Evolutionary conservation across 2,888 invertebrate species (phyloP).

Genomic region (Sycophila texana): DNA sequence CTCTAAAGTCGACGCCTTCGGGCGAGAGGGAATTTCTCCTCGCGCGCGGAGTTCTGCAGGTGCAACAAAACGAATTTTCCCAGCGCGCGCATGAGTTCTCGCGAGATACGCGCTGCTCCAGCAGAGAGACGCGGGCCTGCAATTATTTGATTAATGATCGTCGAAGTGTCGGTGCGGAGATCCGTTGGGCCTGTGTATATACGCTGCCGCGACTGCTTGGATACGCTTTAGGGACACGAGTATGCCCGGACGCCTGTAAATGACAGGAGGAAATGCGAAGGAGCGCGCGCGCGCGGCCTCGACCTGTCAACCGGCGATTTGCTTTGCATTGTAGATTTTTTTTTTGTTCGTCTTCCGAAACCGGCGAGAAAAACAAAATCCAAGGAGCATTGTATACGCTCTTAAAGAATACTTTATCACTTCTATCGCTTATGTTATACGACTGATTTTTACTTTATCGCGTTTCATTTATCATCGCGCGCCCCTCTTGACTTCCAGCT

Average conservation of each 20-base stretch:
- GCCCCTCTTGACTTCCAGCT: too few relatives aligned
- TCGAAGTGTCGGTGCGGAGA: background rate
- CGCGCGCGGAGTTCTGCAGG: background rate
- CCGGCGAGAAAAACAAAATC: too few relatives aligned
- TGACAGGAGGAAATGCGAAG: conserved; percentile 35
- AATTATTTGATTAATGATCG: conserved; percentile 40
- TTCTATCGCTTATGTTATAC: too few relatives aligned
- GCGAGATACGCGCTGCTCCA: background rate
- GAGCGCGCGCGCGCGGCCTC: background rate
- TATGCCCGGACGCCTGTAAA: conserved; percentile 12
- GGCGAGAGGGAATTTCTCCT: background rate
- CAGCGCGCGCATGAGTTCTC: background rate
- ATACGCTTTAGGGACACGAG: background rate
- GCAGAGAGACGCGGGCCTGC: background rate
- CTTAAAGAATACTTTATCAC: too few relatives aligned
- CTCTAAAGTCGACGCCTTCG: background rate
- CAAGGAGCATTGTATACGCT: too few relatives aligned
- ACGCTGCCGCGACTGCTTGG: background rate
- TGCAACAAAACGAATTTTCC: background rate
- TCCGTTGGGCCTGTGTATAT: background rate
- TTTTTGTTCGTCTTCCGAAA: too few relatives aligned
- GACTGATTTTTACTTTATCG: too few relatives aligned
- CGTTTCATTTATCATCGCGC: too few relatives aligned
- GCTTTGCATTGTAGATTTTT: conserved; percentile 39
- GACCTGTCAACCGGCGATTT: background rate